Base-by-base conservation (phyloP, 1,140 invertebrate genomes). In the Orchesella cincta region DNA sequence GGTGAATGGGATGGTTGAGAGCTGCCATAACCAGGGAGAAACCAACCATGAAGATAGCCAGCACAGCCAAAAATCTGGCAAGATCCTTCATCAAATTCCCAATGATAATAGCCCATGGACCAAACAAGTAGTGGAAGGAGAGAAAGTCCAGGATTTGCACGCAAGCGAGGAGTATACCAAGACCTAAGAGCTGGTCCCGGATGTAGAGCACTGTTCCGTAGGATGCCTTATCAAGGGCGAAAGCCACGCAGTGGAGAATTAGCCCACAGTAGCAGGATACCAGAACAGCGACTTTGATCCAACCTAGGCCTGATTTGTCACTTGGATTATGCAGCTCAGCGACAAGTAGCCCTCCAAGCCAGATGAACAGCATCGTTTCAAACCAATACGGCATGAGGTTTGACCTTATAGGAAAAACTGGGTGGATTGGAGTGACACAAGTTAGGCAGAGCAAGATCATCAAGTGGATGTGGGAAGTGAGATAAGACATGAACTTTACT, bases 401-500 rank as follows among this genome's bases (percentile, higher is more conserved):
- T 88, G 28, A 83, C 84, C 71, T 14, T 83, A 77, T 89, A 87
- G 62, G 35, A 29, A 94, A 91, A 79, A 93, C 92, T 51, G 92
- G 90, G 85, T 93, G 93, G 75, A 95, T 90, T 35, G 96, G 94
- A 73, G 92, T 93, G 76, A 97, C 96, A 33, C 92, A 93, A 23
- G 94, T 94, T 73, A 97, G 87, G 70, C 93, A 89, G 80, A 98
- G 90, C 80, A 99, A 91, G 62, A 95, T 86, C 91, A 98, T 98
- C 74, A 99, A 90, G 86, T 98, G 98, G 80, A 98, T 92, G 87
- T 99, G 98, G 0, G 97, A 98, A 0, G 97, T 98, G 72, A 99
- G 89, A 86, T 98, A 98, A 20, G 96, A 97, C 93, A 98, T 98
- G 86, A 99, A 99, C 87, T 99, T 98, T 83, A 99, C 98, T 81